phyloP scores from a whole-genome alignment of 2,113 vertebrate genomes.

The Bolborhynchus lineola region DNA sequence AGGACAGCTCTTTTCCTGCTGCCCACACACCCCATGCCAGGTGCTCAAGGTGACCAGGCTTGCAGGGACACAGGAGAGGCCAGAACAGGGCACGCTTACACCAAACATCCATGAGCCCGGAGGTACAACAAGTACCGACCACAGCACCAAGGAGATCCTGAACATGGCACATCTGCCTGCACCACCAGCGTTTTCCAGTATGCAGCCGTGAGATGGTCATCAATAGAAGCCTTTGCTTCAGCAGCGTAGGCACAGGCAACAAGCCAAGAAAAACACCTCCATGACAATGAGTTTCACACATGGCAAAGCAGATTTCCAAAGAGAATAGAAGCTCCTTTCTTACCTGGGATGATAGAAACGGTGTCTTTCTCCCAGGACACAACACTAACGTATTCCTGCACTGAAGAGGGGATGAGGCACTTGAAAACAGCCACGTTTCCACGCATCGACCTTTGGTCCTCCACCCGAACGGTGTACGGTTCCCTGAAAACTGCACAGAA shows the following conservation, averaged over 20 bases:
- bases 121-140: accelerated
- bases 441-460: slow-evolving; percentile 98
- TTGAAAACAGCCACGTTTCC: slow-evolving; percentile 99
- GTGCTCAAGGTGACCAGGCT: neutral
- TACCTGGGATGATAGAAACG: slow-evolving; percentile 97
- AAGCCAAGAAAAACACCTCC: neutral
- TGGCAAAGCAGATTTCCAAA: neutral
- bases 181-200: accelerated
- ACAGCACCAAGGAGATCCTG: neutral
- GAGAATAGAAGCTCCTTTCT: neutral
- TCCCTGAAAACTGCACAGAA: slow-evolving; percentile 92
- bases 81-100: neutral
- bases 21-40: neutral
- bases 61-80: neutral
- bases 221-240: neutral
- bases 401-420: slow-evolving; percentile 98
- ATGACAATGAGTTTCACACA: accelerated
- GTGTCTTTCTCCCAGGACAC: slow-evolving; percentile 99
- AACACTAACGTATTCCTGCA: slow-evolving; percentile 98
- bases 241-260: neutral
- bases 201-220: accelerated
- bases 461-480: slow-evolving; percentile 98
- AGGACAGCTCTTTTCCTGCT: too few relatives aligned
- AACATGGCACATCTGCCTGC: neutral
- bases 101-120: accelerated